phyloP scores from a whole-genome alignment of 2,888 invertebrate genomes.

The Lapara coniferarum region DNA sequence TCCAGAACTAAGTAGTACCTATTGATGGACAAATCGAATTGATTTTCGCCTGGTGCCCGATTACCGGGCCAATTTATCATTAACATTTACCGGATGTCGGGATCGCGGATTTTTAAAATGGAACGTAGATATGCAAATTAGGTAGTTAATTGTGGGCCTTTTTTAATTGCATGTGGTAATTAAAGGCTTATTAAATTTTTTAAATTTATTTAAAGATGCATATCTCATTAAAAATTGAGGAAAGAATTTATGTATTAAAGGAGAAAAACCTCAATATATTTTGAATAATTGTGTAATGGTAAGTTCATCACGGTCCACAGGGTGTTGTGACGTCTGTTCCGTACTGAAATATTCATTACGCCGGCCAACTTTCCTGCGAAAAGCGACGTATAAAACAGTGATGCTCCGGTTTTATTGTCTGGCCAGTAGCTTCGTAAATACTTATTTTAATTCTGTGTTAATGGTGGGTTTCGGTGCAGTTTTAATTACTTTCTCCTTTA shows the following conservation, averaged over 20 bases:
- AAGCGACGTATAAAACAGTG: constrained; percentile 14
- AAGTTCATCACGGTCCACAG: constrained; percentile 7
- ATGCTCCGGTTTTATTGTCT: constrained; percentile 1
- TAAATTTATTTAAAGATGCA: too few relatives aligned
- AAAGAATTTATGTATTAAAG: constrained; percentile 42
- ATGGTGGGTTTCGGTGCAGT: not conserved
- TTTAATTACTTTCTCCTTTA: not conserved
- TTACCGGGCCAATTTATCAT: constrained; percentile 35
- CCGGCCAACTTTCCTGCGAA: constrained; percentile 10
- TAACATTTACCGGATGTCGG: constrained; percentile 35
- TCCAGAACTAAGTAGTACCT: constrained; percentile 76
- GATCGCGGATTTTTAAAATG: constrained; percentile 42
- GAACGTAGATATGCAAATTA: constrained; percentile 24
- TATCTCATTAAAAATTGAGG: too few relatives aligned
- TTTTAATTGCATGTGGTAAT: not conserved
- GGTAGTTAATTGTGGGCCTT: constrained; percentile 43
- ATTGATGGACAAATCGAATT: constrained; percentile 78
- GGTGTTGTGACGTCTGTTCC: constrained; percentile 2
- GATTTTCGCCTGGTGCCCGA: constrained; percentile 61
- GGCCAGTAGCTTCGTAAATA: not conserved
- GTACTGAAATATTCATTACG: constrained; percentile 15
- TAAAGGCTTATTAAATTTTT: too few relatives aligned
- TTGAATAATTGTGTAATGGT: constrained; percentile 27
- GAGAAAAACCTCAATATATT: constrained; percentile 21
- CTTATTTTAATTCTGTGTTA: constrained; percentile 1